phyloP scores from a whole-genome alignment of 2,797 vertebrate genomes.

The Cyclura pinguis region DNA sequence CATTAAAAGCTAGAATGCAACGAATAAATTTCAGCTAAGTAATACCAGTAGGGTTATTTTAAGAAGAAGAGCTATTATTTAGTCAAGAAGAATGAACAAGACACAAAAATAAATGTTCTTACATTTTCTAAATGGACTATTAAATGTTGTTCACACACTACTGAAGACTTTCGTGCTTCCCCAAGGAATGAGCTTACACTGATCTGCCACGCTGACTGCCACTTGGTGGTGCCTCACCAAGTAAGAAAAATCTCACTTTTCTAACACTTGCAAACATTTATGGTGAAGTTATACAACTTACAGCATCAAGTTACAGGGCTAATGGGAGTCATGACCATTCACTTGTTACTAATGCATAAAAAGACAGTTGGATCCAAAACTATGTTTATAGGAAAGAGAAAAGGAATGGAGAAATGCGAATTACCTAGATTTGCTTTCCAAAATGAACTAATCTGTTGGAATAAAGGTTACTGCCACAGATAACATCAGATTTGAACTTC shows the following conservation, averaged over 20 bases:
- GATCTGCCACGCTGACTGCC: not conserved
- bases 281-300: not conserved
- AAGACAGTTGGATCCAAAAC: not conserved
- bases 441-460: not conserved
- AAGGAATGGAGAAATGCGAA: not conserved
- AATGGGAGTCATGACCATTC: not conserved
- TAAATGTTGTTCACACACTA: constrained; percentile 31
- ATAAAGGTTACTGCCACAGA: not conserved
- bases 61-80: constrained; percentile 28
- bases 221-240: not conserved
- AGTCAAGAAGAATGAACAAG: constrained; percentile 32
- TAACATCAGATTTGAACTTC: not conserved
- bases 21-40: constrained; percentile 38
- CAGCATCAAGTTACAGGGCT: not conserved
- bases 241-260: not conserved
- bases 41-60: constrained; percentile 28
- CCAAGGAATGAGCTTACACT: not conserved
- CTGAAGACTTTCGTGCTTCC: constrained; percentile 6
- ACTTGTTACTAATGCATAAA: not conserved
- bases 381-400: not conserved
- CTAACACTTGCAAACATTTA: not conserved
- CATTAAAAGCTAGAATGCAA: constrained; percentile 55
- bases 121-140: constrained; percentile 28
- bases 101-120: constrained; percentile 24
- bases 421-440: not conserved